Conservation (phyloP, 2,888 invertebrate genomes). For the Andrena marginata region DNA sequence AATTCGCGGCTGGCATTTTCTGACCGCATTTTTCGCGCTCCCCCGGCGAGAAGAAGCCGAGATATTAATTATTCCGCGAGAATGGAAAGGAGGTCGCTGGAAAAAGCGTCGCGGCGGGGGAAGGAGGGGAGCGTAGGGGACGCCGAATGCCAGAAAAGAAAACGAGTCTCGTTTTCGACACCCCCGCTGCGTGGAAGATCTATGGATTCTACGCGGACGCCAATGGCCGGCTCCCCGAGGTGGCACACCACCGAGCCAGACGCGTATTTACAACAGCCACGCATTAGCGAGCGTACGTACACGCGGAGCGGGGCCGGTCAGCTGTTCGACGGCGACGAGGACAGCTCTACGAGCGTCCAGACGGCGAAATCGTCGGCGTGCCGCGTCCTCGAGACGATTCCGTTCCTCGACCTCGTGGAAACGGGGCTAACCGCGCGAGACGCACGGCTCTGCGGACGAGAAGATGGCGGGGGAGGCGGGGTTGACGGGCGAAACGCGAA, state of each 20-base stretch:
- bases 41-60: conserved; percentile 2
- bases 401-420: conserved; percentile 74
- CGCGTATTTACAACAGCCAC: conserved; percentile 40
- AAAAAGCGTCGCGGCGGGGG: not conserved
- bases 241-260: not conserved
- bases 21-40: conserved; percentile 32
- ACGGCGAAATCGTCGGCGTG: conserved; percentile 57
- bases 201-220: not conserved
- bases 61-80: conserved; percentile 31
- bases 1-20: conserved; percentile 10
- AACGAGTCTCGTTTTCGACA: not conserved
- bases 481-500: conserved; percentile 55
- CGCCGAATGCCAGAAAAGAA: not conserved
- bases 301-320: conserved; percentile 55
- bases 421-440: conserved; percentile 70
- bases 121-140: not conserved
- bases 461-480: conserved; percentile 67
- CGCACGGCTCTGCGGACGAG: conserved; percentile 58
- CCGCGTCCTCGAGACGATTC: conserved; percentile 71
- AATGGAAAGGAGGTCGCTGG: conserved; percentile 18
- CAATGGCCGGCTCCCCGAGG: conserved; percentile 14
- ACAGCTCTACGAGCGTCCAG: conserved; percentile 40
- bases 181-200: not conserved
- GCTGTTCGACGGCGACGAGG: conserved; percentile 45
- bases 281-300: conserved; percentile 37